Conservation (phyloP, 2,888 invertebrate species). For the Oscheius sp. region DNA sequence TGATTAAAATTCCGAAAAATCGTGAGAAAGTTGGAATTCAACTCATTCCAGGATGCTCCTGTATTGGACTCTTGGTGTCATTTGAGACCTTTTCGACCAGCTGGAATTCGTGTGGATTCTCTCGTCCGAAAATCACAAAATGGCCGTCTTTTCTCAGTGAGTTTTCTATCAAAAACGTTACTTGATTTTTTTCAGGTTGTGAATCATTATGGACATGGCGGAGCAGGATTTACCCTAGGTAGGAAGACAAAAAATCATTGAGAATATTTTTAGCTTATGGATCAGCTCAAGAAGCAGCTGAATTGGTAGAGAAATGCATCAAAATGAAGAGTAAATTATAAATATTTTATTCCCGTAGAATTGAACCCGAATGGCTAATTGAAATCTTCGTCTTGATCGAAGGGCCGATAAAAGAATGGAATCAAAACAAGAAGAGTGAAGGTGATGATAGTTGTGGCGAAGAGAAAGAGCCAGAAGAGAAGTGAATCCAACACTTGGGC, state of each 20-base stretch:
- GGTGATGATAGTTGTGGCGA: constrained; percentile 74
- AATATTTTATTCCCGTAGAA: not conserved
- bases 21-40: too few relatives aligned
- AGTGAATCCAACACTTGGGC: constrained; percentile 75
- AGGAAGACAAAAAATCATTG: too few relatives aligned
- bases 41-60: constrained; percentile 33
- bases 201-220: constrained; percentile 66
- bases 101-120: constrained; percentile 46
- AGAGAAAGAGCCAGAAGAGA: constrained; percentile 75
- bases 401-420: constrained; percentile 67
- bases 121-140: constrained; percentile 29
- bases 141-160: constrained; percentile 39
- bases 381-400: constrained; percentile 15
- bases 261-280: too few relatives aligned
- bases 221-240: constrained; percentile 64
- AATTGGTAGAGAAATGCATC: constrained; percentile 5
- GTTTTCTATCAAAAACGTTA: not conserved
- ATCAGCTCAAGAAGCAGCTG: constrained; percentile 50
- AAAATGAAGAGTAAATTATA: not conserved
- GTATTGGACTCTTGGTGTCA: constrained; percentile 40
- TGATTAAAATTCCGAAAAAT: too few relatives aligned
- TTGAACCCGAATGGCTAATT: not conserved
- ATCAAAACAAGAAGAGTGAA: constrained; percentile 74
- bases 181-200: constrained; percentile 31
- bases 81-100: constrained; percentile 44